These are phyloP conservation scores for Bombus huntii DNA, from an alignment of 1,140 invertebrate genomes.

Conservation along the genomic window DNA sequence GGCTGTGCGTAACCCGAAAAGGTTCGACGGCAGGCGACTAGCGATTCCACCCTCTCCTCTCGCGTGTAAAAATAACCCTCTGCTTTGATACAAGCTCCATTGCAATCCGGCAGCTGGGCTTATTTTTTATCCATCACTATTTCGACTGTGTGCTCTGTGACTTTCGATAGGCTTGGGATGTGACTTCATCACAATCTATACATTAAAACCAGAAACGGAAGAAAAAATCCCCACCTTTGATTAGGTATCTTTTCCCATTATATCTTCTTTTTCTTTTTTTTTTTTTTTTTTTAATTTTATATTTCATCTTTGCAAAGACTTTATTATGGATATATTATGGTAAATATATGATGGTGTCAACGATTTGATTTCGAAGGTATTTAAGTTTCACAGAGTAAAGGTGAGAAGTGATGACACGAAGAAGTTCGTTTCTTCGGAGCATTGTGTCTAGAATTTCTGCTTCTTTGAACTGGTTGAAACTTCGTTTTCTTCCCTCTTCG, in stretches of 20 bases:
- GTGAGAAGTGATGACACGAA: neutral
- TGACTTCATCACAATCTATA: neutral
- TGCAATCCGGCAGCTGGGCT: constrained; percentile 48
- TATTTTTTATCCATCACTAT: constrained; percentile 33
- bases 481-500: constrained; percentile 54
- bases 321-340: neutral
- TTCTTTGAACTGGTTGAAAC: constrained; percentile 45
- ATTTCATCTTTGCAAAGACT: neutral
- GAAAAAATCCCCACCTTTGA: neutral
- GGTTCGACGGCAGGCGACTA: constrained; percentile 68
- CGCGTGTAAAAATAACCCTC: constrained; percentile 80
- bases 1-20: constrained; percentile 79
- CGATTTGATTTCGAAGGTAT: neutral
- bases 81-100: constrained; percentile 57
- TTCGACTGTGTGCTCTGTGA: neutral
- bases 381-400: neutral
- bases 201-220: neutral
- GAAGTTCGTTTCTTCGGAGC: constrained; percentile 32
- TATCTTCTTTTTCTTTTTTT: neutral
- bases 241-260: neutral
- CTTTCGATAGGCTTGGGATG: neutral
- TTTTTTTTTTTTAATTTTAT: neutral
- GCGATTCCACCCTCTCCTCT: constrained; percentile 59
- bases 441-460: constrained; percentile 49
- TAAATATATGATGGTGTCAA: too few species aligned